A percentile compares a stretch with the other conserved stretches of the same genome.
phyloP scores from a whole-genome alignment of 2,113 vertebrate genomes.

The Tychaedon coryphoeus region DNA sequence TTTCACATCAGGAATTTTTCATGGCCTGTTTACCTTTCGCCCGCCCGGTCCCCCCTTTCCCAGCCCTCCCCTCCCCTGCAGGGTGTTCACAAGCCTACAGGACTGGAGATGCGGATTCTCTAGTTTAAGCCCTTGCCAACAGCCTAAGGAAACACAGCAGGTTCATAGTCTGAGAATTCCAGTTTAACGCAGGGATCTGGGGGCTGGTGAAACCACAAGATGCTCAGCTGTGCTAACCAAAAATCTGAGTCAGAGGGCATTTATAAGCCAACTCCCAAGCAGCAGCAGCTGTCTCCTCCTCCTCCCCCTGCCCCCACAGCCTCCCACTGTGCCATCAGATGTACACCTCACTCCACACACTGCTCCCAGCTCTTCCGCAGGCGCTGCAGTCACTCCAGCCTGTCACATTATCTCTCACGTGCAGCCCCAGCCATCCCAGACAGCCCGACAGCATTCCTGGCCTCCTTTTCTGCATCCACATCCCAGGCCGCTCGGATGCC shows the following conservation, averaged over 20 bases:
- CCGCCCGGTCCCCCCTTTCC: not conserved
- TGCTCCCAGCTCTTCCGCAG: not conserved
- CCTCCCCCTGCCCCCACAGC: slow-evolving; percentile 27
- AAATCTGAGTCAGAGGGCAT: slow-evolving; percentile 62
- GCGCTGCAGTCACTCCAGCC: not conserved
- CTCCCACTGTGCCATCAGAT: slow-evolving; percentile 52
- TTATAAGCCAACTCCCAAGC: slow-evolving; percentile 41
- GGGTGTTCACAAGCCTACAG: not conserved
- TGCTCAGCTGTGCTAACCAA: slow-evolving; percentile 35
- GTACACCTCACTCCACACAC: not conserved
- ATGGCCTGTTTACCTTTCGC: not conserved
- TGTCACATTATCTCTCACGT: slow-evolving; percentile 26
- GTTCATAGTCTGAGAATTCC: slow-evolving; percentile 58
- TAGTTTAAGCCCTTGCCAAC: slow-evolving; percentile 6
- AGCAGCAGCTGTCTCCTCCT: slow-evolving; percentile 48
- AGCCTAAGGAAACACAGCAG: slow-evolving; percentile 46
- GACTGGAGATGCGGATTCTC: not conserved
- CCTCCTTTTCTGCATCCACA: not conserved
- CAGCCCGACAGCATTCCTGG: not conserved
- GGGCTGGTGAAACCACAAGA: slow-evolving; percentile 52
- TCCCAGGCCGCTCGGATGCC: fast-evolving
- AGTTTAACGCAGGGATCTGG: slow-evolving; percentile 19
- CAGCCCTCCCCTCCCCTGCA: not conserved
- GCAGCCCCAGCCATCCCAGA: not conserved
- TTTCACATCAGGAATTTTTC: not conserved